phyloP scores from a whole-genome alignment of 1,140 invertebrate genomes.

The Uloborus diversus region DNA sequence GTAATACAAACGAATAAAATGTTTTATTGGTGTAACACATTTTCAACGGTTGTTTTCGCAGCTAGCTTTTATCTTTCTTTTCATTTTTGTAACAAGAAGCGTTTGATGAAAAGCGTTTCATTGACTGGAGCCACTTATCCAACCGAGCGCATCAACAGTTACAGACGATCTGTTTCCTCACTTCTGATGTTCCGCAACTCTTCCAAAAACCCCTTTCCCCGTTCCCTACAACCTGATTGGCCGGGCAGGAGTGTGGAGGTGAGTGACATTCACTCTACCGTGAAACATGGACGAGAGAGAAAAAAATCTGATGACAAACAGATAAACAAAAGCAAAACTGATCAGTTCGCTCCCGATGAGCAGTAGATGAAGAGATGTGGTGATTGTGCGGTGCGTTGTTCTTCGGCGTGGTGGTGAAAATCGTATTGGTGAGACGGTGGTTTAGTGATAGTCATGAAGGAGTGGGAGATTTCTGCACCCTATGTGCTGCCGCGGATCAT shows the following conservation, averaged over 20 bases:
- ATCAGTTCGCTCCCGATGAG: no score
- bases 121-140: slow-evolving; percentile 24
- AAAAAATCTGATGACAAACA: neutral
- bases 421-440: neutral
- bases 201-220: neutral
- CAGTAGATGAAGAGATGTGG: neutral
- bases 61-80: no score
- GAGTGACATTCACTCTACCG: slow-evolving; percentile 1
- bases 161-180: slow-evolving; percentile 31
- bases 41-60: no score
- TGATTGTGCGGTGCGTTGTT: neutral
- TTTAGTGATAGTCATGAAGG: slow-evolving; percentile 14
- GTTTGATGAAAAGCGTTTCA: no score
- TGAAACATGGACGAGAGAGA: slow-evolving; percentile 9
- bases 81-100: no score
- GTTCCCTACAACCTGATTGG: neutral
- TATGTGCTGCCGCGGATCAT: slow-evolving; percentile 25
- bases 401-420: no score
- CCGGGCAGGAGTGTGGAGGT: neutral
- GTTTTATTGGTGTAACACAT: no score
- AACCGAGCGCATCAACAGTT: slow-evolving; percentile 34
- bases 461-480: slow-evolving; percentile 37
- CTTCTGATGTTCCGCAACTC: slow-evolving; percentile 13
- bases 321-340: neutral
- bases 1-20: no score